A percentile compares a stretch with the other conserved stretches of the same genome.
These are phyloP conservation scores for Lymantria monacha DNA, from an alignment of 2,888 invertebrate genomes.

Conservation along the genomic window DNA sequence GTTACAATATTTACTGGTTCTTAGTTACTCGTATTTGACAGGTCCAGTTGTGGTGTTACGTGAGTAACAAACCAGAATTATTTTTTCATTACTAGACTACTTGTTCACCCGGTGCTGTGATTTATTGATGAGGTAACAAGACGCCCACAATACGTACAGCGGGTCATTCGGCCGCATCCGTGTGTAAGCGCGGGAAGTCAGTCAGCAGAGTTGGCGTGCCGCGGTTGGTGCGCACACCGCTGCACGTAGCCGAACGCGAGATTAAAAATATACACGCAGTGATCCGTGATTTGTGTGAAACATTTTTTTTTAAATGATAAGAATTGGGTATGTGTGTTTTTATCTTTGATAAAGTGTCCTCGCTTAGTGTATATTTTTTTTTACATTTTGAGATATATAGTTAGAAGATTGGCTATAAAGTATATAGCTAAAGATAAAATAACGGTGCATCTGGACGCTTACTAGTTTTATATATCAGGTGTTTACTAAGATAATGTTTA, in stretches of 20 bases:
- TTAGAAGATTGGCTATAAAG: too few relatives aligned
- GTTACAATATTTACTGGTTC: neutral
- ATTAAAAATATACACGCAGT: constrained; percentile 23
- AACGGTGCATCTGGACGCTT: too few relatives aligned
- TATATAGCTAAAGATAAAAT: too few relatives aligned
- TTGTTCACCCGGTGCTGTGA: constrained; percentile 20
- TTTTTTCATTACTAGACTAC: constrained; percentile 21
- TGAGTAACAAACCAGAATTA: constrained; percentile 21
- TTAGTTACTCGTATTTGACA: neutral
- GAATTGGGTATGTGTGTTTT: constrained; percentile 31
- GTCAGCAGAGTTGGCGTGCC: constrained; percentile 34
- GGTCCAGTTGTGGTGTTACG: constrained; percentile 7
- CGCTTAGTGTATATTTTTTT: neutral
- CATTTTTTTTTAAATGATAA: constrained; percentile 27
- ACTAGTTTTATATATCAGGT: too few relatives aligned
- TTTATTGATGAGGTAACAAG: constrained; percentile 30
- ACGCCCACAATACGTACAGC: constrained; percentile 22
- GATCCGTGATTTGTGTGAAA: constrained; percentile 29
- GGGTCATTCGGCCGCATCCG: constrained; percentile 35
- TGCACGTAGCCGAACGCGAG: constrained; percentile 17
- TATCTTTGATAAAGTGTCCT: constrained; percentile 5
- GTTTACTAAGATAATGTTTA: too few relatives aligned
- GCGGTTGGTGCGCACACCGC: constrained; percentile 33
- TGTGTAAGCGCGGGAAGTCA: constrained; percentile 29
- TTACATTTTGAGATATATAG: neutral